Conservation (phyloP, 1,140 invertebrate genomes). For the Pissodes strobi region DNA sequence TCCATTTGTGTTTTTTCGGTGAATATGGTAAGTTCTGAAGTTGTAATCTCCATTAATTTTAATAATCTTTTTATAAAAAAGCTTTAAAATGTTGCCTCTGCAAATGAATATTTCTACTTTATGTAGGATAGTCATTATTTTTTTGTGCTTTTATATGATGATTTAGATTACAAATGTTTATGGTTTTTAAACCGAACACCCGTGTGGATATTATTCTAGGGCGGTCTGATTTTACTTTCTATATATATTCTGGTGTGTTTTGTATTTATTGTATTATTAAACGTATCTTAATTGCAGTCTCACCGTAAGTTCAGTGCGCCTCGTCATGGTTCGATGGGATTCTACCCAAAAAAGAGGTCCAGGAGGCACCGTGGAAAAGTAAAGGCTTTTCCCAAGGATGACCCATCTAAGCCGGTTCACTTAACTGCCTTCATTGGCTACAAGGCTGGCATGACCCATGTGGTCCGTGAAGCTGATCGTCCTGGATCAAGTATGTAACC, state of each 20-base stretch:
- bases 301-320: conserved; percentile 99
- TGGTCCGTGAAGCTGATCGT: conserved; percentile 97
- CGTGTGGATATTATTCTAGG: conserved; percentile 60
- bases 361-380: conserved; percentile 96
- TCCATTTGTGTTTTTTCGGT: conserved; percentile 40
- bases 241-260: neutral
- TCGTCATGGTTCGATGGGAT: conserved; percentile 99
- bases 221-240: conserved; percentile 59
- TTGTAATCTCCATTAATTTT: conserved; percentile 8
- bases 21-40: conserved; percentile 44
- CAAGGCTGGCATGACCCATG: conserved; percentile 99
- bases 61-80: conserved; percentile 30
- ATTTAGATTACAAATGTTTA: conserved; percentile 54
- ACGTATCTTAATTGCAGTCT: conserved; percentile 74
- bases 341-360: conserved; percentile 97
- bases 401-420: conserved; percentile 94
- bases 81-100: conserved; percentile 12
- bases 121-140: neutral
- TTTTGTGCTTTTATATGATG: conserved; percentile 50
- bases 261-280: conserved; percentile 1
- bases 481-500: conserved; percentile 95
- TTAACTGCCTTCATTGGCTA: conserved; percentile 97
- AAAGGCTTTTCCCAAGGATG: conserved; percentile 99
- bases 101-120: neutral
- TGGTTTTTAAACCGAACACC: conserved; percentile 56